A percentile compares a stretch with the other conserved stretches of the same genome.
Evolutionary conservation across 2,888 invertebrate genomes (phyloP).

Genomic region (Bombylius discolor): DNA sequence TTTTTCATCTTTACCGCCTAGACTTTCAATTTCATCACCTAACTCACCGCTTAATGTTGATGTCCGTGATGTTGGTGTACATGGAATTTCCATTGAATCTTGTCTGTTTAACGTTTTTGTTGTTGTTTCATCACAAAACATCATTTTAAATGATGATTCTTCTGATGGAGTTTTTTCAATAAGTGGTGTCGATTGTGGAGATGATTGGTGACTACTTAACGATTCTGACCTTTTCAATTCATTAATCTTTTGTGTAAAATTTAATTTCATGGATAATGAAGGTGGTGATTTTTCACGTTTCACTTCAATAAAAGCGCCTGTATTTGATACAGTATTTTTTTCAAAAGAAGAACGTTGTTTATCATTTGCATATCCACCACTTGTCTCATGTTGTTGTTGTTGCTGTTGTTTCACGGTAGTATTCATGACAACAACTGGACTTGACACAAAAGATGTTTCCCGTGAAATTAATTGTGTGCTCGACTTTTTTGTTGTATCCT

Average conservation of each 20-base stretch:
- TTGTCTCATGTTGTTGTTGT: conserved; percentile 16
- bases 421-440: conserved; percentile 23
- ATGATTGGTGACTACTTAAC: neutral
- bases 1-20: conserved; percentile 6
- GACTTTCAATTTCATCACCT: neutral
- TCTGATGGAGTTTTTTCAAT: neutral
- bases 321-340: no score
- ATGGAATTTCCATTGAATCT: neutral
- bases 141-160: neutral
- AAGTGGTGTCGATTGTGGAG: neutral
- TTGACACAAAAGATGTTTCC: conserved; percentile 46
- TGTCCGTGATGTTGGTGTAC: conserved; percentile 4
- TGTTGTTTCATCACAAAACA: neutral
- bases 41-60: neutral
- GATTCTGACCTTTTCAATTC: neutral
- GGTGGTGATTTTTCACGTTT: conserved; percentile 17
- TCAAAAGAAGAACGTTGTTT: no score
- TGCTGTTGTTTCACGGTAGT: conserved; percentile 18
- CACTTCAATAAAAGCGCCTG: conserved; percentile 1
- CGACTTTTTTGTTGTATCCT: conserved; percentile 33
- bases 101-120: neutral
- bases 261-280: neutral
- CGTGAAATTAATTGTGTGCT: conserved; percentile 37
- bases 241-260: neutral
- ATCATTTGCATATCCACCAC: no score